Percentiles rank a stretch among this genome's conserved stretches.
Conservation (phyloP, 2,797 vertebrate species). For the Corythornis leucogaster region DNA sequence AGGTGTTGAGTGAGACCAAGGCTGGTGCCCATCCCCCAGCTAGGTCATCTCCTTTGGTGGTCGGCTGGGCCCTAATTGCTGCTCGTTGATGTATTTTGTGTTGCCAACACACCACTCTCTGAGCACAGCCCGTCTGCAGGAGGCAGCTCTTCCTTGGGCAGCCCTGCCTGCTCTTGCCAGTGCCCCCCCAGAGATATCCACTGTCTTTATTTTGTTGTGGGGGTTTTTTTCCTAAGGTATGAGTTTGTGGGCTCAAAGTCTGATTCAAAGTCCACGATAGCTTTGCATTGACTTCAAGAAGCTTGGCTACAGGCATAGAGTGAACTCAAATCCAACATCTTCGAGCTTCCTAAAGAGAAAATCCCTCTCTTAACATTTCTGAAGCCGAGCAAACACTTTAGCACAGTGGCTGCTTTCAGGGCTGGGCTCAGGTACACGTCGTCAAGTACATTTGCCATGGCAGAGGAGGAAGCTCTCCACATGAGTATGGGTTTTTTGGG, state of each 20-base stretch:
- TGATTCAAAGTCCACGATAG: background rate
- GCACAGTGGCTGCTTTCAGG: conserved; percentile 57
- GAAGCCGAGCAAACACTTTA: conserved; percentile 61
- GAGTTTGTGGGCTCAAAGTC: background rate
- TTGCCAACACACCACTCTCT: background rate
- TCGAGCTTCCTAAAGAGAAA: conserved; percentile 7
- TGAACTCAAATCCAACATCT: background rate
- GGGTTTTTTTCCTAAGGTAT: background rate
- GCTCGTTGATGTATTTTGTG: background rate
- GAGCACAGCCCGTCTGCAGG: background rate
- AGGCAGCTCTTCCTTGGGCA: background rate
- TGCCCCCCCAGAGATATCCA: background rate
- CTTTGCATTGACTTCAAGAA: background rate
- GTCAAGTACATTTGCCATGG: conserved; percentile 33
- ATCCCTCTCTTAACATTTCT: conserved; percentile 45
- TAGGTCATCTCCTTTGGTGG: background rate
- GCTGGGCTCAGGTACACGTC: background rate
- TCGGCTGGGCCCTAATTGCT: background rate
- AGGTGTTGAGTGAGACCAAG: background rate
- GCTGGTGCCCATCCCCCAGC: background rate
- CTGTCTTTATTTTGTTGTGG: too few species aligned
- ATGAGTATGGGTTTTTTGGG: background rate
- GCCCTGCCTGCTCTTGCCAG: background rate
- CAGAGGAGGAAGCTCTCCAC: conserved; percentile 63
- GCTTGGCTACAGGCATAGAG: background rate